Evolutionary conservation across 2,888 invertebrate genomes (phyloP), one percentile per base, ranked within the genome.

Genomic region (Strigamia crassipes): DNA sequence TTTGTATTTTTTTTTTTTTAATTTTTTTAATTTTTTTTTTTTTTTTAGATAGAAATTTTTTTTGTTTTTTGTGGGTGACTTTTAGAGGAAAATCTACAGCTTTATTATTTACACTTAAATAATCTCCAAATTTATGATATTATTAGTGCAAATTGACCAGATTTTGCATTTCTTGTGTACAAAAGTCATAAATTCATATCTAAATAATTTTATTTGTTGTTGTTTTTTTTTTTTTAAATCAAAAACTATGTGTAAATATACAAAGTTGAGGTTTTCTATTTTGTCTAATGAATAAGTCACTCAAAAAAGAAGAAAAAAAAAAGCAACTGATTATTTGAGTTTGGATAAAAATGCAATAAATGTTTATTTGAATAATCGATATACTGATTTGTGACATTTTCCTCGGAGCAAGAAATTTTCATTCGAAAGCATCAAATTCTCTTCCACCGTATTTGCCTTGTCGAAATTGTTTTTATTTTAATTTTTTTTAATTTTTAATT

Each of bases 381-480:
- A 73, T 73, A 31, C 27, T 73, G 73, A 73, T 31, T 73, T 73
- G 51, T 18, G 31, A 73, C 73, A 31, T 73, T 56, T 73, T 73
- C 73, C 73, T 73, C 31, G 15, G 73, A 73, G 73, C 73, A 31
- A 73, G 5, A 73, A 73, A 73, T 73, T 61, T 66, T 73, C 73
- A 73, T 73, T 73, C 27, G 2, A 27, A 73, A 73, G 73, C 73
- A 31, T 73, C 73, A n/a, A 73, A 31, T 73, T 73, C 73, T 73
- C 73, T 73, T 73, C 73, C 73, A 73, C 73, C 73, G 73, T 73
- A 73, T 73, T 73, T 73, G 73, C 73, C 73, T 73, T 73, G 73
- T 73, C 27, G 8, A 73, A 73, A 73, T 73, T 73, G 73, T 73
- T 73, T 73, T 73, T 31, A 15, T 73, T 73, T 9, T n/a, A 51